Percentiles rank a stretch among this genome's conserved stretches.
Evolutionary conservation across 2,113 vertebrate genomes (phyloP).

Genomic region (Carollia perspicillata): DNA sequence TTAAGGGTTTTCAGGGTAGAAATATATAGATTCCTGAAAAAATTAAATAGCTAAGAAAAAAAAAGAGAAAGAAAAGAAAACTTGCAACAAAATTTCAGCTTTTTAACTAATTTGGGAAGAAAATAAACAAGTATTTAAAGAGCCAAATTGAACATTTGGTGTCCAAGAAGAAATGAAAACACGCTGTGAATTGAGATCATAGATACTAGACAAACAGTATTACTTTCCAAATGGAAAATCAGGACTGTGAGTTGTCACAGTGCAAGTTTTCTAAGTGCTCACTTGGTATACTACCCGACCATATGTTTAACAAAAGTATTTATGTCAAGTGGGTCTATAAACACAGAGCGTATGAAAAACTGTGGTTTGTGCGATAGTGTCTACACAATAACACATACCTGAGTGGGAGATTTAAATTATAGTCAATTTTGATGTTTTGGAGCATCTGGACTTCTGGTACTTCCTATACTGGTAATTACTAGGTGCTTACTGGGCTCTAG

Average conservation of each 20-base stretch:
- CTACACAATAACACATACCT: background rate
- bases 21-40: background rate
- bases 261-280: background rate
- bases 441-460: background rate
- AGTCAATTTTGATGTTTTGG: background rate
- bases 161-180: slow-evolving; percentile 28
- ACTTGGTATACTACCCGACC: background rate
- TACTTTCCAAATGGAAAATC: background rate
- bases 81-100: background rate
- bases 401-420: background rate
- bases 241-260: background rate
- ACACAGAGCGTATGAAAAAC: background rate
- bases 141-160: slow-evolving; percentile 42
- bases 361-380: background rate
- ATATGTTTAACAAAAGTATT: background rate
- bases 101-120: slow-evolving; percentile 30
- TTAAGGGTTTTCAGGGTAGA: background rate
- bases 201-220: background rate
- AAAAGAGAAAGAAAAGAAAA: background rate
- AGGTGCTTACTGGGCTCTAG: background rate
- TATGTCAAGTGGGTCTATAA: background rate
- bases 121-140: slow-evolving; percentile 49
- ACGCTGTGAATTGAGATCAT: background rate
- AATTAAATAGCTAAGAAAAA: background rate
- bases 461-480: background rate